Conservation (phyloP, 1,140 invertebrate species). For the Battus philenor region DNA sequence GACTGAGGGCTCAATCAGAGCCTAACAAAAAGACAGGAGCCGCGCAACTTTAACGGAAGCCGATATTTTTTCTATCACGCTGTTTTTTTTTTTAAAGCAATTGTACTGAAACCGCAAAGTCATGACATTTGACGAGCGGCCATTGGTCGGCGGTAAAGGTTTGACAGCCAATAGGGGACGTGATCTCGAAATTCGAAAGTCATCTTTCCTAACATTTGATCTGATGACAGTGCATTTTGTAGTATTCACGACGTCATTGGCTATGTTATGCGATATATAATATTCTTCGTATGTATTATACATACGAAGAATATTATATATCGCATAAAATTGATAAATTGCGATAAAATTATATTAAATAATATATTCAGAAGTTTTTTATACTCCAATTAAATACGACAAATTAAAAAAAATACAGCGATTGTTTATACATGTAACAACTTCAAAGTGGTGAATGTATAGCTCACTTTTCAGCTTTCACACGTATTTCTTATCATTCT, state of each 20-base stretch:
- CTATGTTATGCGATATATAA: conserved; percentile 19
- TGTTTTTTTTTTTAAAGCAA: conserved; percentile 44
- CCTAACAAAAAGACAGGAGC: conserved; percentile 37
- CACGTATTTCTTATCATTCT: no score
- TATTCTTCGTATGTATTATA: no score
- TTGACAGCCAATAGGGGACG: conserved; percentile 59
- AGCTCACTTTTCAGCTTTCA: no score
- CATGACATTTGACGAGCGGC: conserved; percentile 58
- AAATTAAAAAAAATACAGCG: no score
- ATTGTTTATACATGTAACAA: no score
- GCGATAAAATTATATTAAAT: no score
- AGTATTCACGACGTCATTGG: conserved; percentile 21
- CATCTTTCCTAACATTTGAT: conserved; percentile 55
- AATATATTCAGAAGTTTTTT: no score
- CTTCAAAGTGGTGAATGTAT: no score
- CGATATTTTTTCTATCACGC: conserved; percentile 27
- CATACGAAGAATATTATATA: no score
- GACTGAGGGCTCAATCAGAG: conserved; percentile 17
- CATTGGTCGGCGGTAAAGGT: conserved; percentile 47
- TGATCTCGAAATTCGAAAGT: conserved; percentile 54
- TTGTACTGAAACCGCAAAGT: conserved; percentile 50
- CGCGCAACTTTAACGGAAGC: conserved; percentile 61
- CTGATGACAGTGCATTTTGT: conserved; percentile 40
- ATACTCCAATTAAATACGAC: no score
- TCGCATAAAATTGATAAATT: conserved; percentile 23